phyloP scores from a whole-genome alignment of 2,797 vertebrate genomes.

The Tangara arthus region DNA sequence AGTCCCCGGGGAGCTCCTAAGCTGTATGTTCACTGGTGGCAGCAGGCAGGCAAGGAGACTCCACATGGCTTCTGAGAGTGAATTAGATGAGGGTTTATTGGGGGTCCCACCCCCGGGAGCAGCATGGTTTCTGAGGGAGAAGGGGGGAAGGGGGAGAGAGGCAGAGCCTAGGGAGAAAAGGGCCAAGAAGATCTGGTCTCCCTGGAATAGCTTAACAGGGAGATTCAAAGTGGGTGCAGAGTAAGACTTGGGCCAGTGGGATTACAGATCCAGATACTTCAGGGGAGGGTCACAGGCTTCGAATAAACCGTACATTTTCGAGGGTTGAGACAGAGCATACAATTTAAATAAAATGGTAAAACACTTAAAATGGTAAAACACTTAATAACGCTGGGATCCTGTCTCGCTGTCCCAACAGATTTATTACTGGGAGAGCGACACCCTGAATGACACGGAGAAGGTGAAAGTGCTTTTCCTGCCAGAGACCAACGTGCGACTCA shows the following conservation, averaged over 20 bases:
- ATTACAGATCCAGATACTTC: not conserved
- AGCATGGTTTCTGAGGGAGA: not conserved
- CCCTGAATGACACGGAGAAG: conserved; percentile 88
- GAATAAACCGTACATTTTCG: not conserved
- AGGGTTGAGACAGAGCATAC: not conserved
- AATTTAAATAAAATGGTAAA: not conserved
- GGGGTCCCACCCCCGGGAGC: not conserved
- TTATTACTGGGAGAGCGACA: conserved; percentile 89
- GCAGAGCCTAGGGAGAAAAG: not conserved
- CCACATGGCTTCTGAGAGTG: not conserved
- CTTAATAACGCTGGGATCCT: not conserved
- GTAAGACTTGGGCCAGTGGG: not conserved
- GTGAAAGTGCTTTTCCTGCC: conserved; percentile 91
- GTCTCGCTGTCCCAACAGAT: conserved; percentile 70
- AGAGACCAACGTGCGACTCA: conserved; percentile 81
- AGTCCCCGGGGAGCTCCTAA: not conserved
- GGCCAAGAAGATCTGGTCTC: not conserved
- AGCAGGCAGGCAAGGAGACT: not conserved
- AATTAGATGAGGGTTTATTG: not conserved
- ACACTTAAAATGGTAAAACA: not conserved
- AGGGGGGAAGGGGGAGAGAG: too few species aligned
- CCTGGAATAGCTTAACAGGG: not conserved
- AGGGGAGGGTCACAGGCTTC: not conserved
- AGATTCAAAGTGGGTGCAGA: not conserved
- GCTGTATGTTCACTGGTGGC: too few species aligned